phyloP scores from a whole-genome alignment of 2,113 vertebrate species.

The Melospiza melodia region DNA sequence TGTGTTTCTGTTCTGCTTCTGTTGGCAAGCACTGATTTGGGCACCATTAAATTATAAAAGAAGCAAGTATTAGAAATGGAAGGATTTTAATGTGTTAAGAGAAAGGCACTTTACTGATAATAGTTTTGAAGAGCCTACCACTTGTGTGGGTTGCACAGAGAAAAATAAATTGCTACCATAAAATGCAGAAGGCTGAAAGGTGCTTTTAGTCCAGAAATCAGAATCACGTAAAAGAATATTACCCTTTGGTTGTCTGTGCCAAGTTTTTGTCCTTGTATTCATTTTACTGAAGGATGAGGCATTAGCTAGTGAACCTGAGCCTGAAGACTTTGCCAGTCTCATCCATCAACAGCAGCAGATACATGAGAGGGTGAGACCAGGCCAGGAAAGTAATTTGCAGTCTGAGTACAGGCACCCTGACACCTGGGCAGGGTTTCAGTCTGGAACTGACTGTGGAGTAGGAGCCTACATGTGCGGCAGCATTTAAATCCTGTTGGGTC shows the following conservation, averaged over 20 bases:
- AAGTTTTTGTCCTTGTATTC: neutral
- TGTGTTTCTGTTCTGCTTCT: neutral
- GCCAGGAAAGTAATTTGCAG: neutral
- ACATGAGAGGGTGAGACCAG: neutral
- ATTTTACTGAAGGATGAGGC: neutral
- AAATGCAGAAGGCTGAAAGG: conserved; percentile 2
- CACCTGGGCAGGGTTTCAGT: neutral
- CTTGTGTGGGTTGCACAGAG: neutral
- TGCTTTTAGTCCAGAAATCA: conserved; percentile 38
- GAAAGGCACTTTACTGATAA: conserved; percentile 32
- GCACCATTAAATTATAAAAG: neutral
- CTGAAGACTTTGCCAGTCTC: neutral
- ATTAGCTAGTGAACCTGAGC: neutral
- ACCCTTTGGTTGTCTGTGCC: neutral
- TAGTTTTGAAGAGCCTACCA: conserved; percentile 22
- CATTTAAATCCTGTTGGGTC: neutral
- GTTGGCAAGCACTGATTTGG: neutral
- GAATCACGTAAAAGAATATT: neutral
- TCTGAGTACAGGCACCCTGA: neutral
- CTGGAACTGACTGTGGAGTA: neutral
- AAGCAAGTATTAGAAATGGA: neutral
- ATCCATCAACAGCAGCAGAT: neutral
- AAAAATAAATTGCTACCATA: conserved; percentile 29
- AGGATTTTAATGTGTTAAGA: conserved; percentile 19
- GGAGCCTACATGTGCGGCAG: neutral